A percentile compares a stretch with the other conserved stretches of the same genome.
phyloP scores from a whole-genome alignment of 2,888 invertebrate species.

The Galeopsomyia nigrocyanea region DNA sequence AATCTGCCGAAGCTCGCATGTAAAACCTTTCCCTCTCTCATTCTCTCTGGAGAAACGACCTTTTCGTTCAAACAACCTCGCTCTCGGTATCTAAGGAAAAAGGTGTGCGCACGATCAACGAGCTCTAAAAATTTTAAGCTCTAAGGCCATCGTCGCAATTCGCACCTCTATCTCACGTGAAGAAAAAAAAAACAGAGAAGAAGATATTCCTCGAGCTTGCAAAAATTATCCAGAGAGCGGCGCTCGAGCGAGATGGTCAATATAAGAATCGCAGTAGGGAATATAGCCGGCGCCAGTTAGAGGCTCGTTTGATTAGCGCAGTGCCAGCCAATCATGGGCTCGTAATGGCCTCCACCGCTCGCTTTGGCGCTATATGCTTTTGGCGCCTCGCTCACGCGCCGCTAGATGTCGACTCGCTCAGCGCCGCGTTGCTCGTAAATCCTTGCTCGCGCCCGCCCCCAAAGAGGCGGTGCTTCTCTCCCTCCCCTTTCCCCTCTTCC shows the following conservation, averaged over 20 bases:
- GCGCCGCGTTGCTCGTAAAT: slow-evolving; percentile 62
- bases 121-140: too few species aligned
- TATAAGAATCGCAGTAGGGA: too few species aligned
- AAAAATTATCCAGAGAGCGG: not conserved
- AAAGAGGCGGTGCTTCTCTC: slow-evolving; percentile 72
- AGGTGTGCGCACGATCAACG: too few species aligned
- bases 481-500: slow-evolving; percentile 40
- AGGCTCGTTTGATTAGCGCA: slow-evolving; percentile 64
- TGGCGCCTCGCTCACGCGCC: slow-evolving; percentile 68
- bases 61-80: too few species aligned
- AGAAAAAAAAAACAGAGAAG: too few species aligned
- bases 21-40: too few species aligned
- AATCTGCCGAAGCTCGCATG: too few species aligned
- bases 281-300: slow-evolving; percentile 50
- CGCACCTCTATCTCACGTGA: too few species aligned
- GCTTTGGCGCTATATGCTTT: slow-evolving; percentile 18
- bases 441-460: slow-evolving; percentile 71
- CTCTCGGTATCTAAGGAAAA: too few species aligned
- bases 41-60: too few species aligned
- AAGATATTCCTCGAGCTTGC: too few species aligned
- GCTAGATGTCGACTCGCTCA: slow-evolving; percentile 70
- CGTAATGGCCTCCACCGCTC: slow-evolving; percentile 74
- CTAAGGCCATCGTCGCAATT: too few species aligned
- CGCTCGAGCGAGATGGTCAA: not conserved
- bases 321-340: slow-evolving; percentile 72